Evolutionary conservation across 2,797 vertebrate genomes (phyloP).

Genomic region (Buceros bicornis): DNA sequence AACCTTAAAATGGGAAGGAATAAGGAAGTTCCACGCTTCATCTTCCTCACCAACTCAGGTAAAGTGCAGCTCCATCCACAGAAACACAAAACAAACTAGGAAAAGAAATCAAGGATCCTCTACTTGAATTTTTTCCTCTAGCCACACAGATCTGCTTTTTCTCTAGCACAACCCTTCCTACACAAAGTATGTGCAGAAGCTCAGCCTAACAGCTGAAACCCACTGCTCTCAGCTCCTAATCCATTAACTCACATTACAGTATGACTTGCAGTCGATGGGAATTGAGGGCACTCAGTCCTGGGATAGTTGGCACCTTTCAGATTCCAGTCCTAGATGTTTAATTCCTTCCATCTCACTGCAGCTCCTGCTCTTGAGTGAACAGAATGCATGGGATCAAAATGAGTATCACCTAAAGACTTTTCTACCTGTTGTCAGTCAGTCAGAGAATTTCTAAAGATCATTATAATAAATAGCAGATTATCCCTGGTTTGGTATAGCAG

Average conservation of each 20-base stretch:
- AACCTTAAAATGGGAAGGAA: neutral
- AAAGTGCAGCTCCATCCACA: neutral
- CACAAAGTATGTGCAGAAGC: neutral
- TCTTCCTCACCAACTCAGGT: neutral
- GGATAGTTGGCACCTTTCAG: neutral
- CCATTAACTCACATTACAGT: conserved; percentile 41
- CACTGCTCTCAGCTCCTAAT: neutral
- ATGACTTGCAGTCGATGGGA: neutral
- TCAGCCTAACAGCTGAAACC: conserved; percentile 33
- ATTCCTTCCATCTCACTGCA: neutral
- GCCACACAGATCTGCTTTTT: neutral
- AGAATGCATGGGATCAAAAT: neutral
- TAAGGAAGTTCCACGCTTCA: neutral
- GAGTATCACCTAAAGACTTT: neutral
- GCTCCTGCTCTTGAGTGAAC: neutral
- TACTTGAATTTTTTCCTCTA: neutral
- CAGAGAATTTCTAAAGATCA: neutral
- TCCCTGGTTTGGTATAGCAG: neutral
- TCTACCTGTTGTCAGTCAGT: neutral
- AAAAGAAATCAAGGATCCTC: neutral
- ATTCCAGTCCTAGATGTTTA: neutral
- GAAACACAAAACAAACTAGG: neutral
- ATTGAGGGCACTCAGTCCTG: neutral
- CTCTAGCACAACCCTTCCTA: neutral
- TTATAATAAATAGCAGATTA: neutral